These are phyloP conservation scores for Apoda limacodes DNA, from an alignment of 2,888 invertebrate genomes.

Conservation along the genomic window DNA sequence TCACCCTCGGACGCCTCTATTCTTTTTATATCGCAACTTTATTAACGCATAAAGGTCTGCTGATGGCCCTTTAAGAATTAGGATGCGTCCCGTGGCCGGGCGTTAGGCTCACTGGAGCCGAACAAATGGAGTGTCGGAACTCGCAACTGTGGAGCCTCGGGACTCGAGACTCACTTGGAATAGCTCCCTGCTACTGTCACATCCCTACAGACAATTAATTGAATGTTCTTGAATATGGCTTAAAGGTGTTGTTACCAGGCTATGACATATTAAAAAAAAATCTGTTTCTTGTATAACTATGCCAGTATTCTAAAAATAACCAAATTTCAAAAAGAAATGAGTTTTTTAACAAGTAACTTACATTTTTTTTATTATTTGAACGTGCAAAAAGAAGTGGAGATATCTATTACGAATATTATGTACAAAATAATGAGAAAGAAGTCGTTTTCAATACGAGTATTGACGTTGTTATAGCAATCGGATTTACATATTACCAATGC, in stretches of 20 bases:
- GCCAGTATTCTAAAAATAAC: too few species aligned
- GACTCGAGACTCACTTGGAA: slow-evolving; percentile 24
- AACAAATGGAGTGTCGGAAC: slow-evolving; percentile 63
- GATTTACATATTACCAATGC: slow-evolving; percentile 64
- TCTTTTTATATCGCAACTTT: slow-evolving; percentile 70
- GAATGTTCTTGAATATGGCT: too few species aligned
- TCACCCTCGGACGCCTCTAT: slow-evolving; percentile 66
- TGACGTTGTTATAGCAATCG: slow-evolving; percentile 57
- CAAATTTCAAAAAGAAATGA: too few species aligned
- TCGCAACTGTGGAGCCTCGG: too few species aligned
- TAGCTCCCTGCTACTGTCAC: slow-evolving; percentile 31
- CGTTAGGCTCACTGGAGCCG: slow-evolving; percentile 47
- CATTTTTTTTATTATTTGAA: too few species aligned
- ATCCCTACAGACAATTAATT: slow-evolving; percentile 53
- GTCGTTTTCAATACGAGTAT: slow-evolving; percentile 47
- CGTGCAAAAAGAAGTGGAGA: neutral
- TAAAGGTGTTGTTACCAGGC: too few species aligned
- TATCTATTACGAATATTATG: slow-evolving; percentile 57
- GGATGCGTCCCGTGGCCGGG: slow-evolving; percentile 58
- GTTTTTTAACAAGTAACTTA: too few species aligned
- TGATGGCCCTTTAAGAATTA: slow-evolving; percentile 69
- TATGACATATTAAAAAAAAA: too few species aligned
- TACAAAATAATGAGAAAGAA: slow-evolving; percentile 48
- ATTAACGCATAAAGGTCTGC: slow-evolving; percentile 69
- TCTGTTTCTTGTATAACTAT: too few species aligned